A percentile compares a stretch with the other conserved stretches of the same genome.
phyloP scores from a whole-genome alignment of 2,113 vertebrate species.

The Panurus biarmicus region DNA sequence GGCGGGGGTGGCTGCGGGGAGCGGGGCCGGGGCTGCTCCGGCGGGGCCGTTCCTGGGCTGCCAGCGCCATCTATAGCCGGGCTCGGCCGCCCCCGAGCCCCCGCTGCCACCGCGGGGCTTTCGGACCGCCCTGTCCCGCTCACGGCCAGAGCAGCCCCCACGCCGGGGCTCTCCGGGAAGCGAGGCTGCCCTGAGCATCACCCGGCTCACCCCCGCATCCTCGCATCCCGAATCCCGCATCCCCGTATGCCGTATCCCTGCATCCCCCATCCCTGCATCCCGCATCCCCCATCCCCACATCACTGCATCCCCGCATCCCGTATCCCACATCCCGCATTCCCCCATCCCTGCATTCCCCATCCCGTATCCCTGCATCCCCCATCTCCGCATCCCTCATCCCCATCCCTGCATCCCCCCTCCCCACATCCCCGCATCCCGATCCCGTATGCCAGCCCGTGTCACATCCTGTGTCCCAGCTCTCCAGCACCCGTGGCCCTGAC shows the following conservation, averaged over 20 bases:
- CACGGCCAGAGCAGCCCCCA: not conserved
- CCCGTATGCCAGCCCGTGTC: not conserved
- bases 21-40: not conserved
- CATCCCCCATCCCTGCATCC: not conserved
- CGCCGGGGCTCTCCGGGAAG: not conserved
- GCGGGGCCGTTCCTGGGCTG: slow-evolving; percentile 61
- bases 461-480: not conserved
- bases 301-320: not conserved
- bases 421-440: not conserved
- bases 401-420: not conserved
- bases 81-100: not conserved
- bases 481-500: not conserved
- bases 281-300: too few relatives aligned
- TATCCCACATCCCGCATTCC: not conserved
- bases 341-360: too few relatives aligned
- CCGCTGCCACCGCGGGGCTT: not conserved
- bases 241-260: not conserved
- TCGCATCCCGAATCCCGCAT: not conserved
- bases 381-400: too few relatives aligned
- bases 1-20: not conserved
- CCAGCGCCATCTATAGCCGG: slow-evolving; percentile 75
- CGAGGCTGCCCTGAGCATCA: not conserved
- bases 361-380: too few relatives aligned
- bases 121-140: not conserved
- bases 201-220: too few relatives aligned